phyloP scores from a whole-genome alignment of 2,113 vertebrate species.

The Solea senegalensis region DNA sequence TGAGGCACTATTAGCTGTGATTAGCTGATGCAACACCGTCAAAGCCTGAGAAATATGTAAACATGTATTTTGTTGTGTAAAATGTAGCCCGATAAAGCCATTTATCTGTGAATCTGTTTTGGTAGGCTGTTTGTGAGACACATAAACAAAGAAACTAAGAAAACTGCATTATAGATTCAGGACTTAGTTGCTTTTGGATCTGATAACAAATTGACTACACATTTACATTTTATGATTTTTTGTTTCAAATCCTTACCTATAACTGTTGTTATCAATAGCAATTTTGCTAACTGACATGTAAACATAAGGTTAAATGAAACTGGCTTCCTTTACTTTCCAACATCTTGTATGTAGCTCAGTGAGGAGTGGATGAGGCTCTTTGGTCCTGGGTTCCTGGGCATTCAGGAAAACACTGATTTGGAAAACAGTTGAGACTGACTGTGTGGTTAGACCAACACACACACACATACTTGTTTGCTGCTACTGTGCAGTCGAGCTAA shows the following conservation, averaged over 20 bases:
- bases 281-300: not conserved
- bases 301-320: not conserved
- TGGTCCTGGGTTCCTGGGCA: not conserved
- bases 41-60: not conserved
- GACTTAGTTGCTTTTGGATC: too few species aligned
- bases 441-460: not conserved
- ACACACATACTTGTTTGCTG: not conserved
- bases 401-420: constrained; percentile 20
- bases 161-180: too few species aligned
- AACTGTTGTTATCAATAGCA: too few species aligned
- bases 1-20: not conserved
- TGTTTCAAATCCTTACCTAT: too few species aligned
- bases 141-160: too few species aligned
- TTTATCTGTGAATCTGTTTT: too few species aligned
- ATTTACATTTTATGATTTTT: too few species aligned
- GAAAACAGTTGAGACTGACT: constrained; percentile 19
- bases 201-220: too few species aligned
- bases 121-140: too few species aligned
- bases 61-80: not conserved
- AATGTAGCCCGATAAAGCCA: not conserved
- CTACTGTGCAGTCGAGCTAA: constrained; percentile 20
- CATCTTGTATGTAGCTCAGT: constrained; percentile 19
- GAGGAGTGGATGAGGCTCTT: constrained; percentile 3
- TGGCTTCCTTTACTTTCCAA: constrained; percentile 6
- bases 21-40: not conserved